Evolutionary conservation across 2,797 vertebrate species (phyloP).

Genomic region (Hydrocynus forskahlii): DNA sequence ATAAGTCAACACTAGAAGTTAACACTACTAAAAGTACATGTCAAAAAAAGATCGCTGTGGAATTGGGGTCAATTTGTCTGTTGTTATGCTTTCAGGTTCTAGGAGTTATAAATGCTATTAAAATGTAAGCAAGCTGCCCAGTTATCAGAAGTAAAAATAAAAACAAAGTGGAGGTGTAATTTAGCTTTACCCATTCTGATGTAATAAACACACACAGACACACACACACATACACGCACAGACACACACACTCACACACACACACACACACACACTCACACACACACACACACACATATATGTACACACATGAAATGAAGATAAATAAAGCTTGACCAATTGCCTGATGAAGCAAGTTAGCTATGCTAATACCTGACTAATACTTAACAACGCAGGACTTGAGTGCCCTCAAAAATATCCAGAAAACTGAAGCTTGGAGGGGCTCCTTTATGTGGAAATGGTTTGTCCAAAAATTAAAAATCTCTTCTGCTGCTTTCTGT

Average conservation of each 20-base stretch:
- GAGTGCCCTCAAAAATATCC: too few relatives aligned
- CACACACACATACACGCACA: neutral
- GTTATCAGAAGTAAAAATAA: neutral
- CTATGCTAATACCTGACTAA: neutral
- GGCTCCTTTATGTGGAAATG: too few relatives aligned
- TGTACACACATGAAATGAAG: neutral
- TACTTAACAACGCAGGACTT: neutral
- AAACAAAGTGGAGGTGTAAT: neutral
- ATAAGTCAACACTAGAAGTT: too few relatives aligned
- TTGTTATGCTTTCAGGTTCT: neutral
- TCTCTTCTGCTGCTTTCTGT: too few relatives aligned
- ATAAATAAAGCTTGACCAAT: conserved; percentile 18
- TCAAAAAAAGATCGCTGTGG: too few relatives aligned
- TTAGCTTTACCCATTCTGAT: neutral
- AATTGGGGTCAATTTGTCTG: too few relatives aligned
- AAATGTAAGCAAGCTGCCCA: neutral
- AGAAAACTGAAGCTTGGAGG: too few relatives aligned
- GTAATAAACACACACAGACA: neutral
- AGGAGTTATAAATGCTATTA: neutral
- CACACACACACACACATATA: neutral
- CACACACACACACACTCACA: too few relatives aligned
- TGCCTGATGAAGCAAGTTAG: neutral
- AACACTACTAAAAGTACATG: too few relatives aligned
- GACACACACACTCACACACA: too few relatives aligned
- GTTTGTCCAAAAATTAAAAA: too few relatives aligned